Evolutionary conservation across 2,113 vertebrate genomes (phyloP), one percentile per base, ranked within the genome.

Genomic region (Ictalurus punctatus): DNA sequence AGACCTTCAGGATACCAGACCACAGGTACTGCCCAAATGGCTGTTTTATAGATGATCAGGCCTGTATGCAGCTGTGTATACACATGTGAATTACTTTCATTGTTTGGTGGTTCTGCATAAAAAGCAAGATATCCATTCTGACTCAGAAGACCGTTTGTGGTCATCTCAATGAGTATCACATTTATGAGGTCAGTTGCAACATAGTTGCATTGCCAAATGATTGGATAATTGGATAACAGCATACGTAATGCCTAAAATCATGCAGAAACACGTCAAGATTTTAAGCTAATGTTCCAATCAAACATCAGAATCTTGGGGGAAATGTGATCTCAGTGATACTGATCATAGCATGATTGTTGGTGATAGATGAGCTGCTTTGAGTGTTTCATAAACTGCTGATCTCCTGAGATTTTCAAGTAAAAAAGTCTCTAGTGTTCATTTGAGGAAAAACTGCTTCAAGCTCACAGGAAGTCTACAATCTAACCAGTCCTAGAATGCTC

Each of bases 1-100:
- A 56, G 5, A 87, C 91, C 89, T 87, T 91, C 69, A 52, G 83
- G 86, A 84, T 89, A 59, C 88, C 58, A 89, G 88, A 89, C 86
- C 83, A 67, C 91, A 93, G 92, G 90, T 94, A 92, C 87, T 90
- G 93, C 67, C 86, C 94, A 95, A 93, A 94, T 94, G 93, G 93
- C 85, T 87, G 63, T 87, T 92, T 92, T 89, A 65, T 89, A 89
- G 91, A 86, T 93, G 92, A 93, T 92, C 90, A 88, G 37, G 65
- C 63, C 88, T 83, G 74, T 48, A 59, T 54, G 82, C 19, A 59
- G 65, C 74, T 44, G 44, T 82, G 27, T 58, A 69, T 87, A 52
- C 40, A n/a, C 17, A 34, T 82, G 65, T 67, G 76, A 79, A 87
- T 30, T 56, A 16, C 27, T 79, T 79, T 79, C 44, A 0, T 52